phyloP scores from a whole-genome alignment of 1,140 invertebrate genomes.

The Acromyrmex echinatior region DNA sequence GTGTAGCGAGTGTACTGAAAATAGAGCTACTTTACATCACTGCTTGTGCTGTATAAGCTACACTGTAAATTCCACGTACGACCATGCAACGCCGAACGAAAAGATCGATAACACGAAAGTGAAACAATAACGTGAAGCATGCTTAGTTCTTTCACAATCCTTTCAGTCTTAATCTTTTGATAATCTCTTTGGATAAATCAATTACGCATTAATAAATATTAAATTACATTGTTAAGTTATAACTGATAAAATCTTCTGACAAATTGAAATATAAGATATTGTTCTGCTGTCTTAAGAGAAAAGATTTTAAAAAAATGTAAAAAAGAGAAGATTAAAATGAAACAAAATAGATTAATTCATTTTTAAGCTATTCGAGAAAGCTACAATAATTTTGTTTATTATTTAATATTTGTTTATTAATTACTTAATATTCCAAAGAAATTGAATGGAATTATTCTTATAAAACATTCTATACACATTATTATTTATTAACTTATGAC shows the following conservation, averaged over 20 bases:
- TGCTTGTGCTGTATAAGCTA: neutral
- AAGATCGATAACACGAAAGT: slow-evolving; percentile 45
- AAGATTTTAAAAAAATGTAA: neutral
- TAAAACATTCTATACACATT: neutral
- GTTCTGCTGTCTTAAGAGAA: neutral
- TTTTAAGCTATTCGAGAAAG: neutral
- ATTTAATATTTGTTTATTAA: neutral
- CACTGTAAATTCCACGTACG: slow-evolving; percentile 22
- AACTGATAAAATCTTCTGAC: neutral
- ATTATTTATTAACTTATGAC: neutral
- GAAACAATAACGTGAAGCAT: neutral
- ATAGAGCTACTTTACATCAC: slow-evolving; percentile 10
- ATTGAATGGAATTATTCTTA: neutral
- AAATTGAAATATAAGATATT: slow-evolving; percentile 5
- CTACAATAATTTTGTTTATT: neutral
- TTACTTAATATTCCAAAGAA: neutral
- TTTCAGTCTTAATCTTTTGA: neutral
- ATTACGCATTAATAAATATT: neutral
- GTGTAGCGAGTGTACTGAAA: slow-evolving; percentile 14
- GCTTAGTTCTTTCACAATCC: neutral
- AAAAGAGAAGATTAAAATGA: neutral
- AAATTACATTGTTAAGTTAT: neutral
- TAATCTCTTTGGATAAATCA: neutral
- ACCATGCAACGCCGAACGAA: neutral
- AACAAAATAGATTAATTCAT: neutral